Evolutionary conservation across 2,888 invertebrate species (phyloP).

Genomic region (Phyllotreta cruciferae): DNA sequence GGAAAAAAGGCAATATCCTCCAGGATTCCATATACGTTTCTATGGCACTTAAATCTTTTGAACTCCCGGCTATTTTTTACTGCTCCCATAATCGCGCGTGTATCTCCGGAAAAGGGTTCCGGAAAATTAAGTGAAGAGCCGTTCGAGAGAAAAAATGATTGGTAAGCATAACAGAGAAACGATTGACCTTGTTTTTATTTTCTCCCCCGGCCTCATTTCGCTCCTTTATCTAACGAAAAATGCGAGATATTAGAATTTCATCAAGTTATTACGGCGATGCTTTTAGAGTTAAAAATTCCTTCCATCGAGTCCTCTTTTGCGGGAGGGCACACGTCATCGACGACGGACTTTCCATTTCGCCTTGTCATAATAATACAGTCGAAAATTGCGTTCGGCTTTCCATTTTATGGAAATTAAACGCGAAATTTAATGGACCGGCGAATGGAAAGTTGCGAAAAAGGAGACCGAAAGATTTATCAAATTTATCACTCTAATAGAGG

Average conservation of each 20-base stretch:
- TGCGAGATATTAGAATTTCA: too few species aligned
- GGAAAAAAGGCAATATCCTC: too few species aligned
- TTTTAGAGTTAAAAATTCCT: too few species aligned
- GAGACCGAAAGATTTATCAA: constrained; percentile 24
- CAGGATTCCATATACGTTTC: constrained; percentile 25
- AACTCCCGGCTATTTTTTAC: constrained; percentile 33
- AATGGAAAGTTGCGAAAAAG: constrained; percentile 19
- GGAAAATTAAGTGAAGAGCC: too few species aligned
- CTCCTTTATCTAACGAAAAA: too few species aligned
- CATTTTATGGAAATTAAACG: constrained; percentile 28
- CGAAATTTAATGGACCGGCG: constrained; percentile 23
- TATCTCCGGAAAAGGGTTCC: constrained; percentile 4
- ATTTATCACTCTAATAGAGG: constrained; percentile 28
- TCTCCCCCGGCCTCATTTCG: too few species aligned
- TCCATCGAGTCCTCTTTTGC: too few species aligned
- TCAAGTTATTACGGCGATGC: too few species aligned
- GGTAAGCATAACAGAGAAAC: too few species aligned
- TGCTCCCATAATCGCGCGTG: constrained; percentile 25
- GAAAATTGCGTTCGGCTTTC: constrained; percentile 24
- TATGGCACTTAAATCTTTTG: constrained; percentile 30
- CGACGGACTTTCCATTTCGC: constrained; percentile 18
- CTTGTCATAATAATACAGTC: constrained; percentile 29
- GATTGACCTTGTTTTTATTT: too few species aligned
- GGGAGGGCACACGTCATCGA: too few species aligned
- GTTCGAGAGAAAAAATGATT: too few species aligned